A percentile compares a stretch with the other conserved stretches of the same genome.
Conservation (phyloP, 2,113 vertebrate species). For the Callithrix jacchus region DNA sequence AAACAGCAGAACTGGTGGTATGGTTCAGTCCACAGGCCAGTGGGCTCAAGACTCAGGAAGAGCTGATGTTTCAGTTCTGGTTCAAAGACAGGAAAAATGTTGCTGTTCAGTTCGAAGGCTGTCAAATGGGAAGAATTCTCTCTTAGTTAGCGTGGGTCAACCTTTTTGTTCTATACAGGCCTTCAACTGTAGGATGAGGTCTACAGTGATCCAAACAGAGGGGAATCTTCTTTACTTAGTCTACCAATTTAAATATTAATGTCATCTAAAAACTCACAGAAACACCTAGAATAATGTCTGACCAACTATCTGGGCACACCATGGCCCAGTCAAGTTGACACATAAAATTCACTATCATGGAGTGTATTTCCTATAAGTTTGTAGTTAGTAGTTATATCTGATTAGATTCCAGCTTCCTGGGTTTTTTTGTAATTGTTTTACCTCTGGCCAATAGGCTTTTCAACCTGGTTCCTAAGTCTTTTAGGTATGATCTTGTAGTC, state of each 20-base stretch:
- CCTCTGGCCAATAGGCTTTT: not conserved
- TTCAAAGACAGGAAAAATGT: not conserved
- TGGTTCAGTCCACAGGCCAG: not conserved
- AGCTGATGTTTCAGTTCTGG: not conserved
- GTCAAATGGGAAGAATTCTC: not conserved
- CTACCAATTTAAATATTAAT: not conserved
- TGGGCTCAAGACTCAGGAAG: not conserved
- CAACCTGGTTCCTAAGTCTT: not conserved
- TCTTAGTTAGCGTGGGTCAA: not conserved
- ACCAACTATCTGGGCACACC: not conserved
- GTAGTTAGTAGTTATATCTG: not conserved
- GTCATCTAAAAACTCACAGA: not conserved
- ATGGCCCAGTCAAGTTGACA: not conserved
- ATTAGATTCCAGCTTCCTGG: not conserved
- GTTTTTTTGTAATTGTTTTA: not conserved
- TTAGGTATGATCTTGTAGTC: not conserved
- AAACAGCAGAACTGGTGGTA: not conserved
- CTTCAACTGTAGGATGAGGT: not conserved
- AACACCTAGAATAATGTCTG: not conserved
- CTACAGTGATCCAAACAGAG: not conserved
- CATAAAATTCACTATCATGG: not conserved
- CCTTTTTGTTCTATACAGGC: not conserved
- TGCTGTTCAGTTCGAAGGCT: not conserved
- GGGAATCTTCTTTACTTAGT: not conserved
- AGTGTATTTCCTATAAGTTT: not conserved